These are phyloP conservation scores for Chitala chitala DNA, from an alignment of 2,113 vertebrate species.

Conservation along the genomic window DNA sequence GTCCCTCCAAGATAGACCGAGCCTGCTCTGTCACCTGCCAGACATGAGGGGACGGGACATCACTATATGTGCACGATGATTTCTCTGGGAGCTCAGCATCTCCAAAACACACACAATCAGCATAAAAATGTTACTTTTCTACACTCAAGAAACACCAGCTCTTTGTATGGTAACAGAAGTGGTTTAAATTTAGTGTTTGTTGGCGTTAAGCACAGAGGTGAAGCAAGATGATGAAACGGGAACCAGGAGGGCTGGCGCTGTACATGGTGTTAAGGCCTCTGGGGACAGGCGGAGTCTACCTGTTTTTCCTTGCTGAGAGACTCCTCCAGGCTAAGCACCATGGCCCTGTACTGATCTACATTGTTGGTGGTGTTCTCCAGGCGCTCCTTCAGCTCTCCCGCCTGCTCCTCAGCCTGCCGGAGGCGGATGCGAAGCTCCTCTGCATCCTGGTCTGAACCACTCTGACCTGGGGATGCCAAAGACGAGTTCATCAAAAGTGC, in stretches of 20 bases:
- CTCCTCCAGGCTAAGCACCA: constrained; percentile 88
- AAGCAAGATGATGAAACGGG: no score
- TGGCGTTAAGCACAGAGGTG: no score
- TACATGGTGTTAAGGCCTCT: no score
- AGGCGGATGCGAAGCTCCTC: constrained; percentile 73
- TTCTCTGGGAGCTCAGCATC: no score
- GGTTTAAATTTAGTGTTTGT: no score
- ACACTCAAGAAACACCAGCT: no score
- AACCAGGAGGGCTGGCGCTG: no score
- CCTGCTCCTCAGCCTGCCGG: constrained; percentile 76
- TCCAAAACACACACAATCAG: no score
- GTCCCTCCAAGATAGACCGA: constrained; percentile 71
- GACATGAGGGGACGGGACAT: constrained; percentile 26
- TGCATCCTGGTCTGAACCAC: constrained; percentile 64
- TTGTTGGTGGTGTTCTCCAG: constrained; percentile 76
- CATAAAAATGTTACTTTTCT: no score
- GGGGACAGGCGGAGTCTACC: constrained; percentile 48
- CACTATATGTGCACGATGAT: no score
- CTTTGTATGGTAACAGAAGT: no score
- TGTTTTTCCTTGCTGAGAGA: constrained; percentile 91
- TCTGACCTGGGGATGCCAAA: background rate
- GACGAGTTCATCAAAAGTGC: no score
- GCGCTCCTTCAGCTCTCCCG: constrained; percentile 75
- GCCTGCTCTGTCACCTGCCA: constrained; percentile 75
- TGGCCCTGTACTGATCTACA: constrained; percentile 82